phyloP scores from a whole-genome alignment of 2,113 vertebrate genomes.

The Mustelus asterias region DNA sequence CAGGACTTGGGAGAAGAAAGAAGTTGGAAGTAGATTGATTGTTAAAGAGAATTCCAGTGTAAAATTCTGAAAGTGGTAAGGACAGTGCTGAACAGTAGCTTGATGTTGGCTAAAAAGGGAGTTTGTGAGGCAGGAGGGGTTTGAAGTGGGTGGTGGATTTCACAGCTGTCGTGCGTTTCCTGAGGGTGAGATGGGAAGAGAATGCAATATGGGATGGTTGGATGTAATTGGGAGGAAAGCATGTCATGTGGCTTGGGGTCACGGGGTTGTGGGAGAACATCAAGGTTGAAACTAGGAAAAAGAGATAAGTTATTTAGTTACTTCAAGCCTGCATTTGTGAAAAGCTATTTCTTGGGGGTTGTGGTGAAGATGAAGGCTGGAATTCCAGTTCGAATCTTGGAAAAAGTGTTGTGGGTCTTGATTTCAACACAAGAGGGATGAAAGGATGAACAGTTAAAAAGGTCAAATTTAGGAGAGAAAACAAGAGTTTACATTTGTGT shows the following conservation, averaged over 20 bases:
- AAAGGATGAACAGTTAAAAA: not conserved
- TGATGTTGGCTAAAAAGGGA: not conserved
- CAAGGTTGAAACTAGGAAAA: not conserved
- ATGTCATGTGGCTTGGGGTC: not conserved
- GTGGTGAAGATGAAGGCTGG: not conserved
- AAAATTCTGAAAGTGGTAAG: not conserved
- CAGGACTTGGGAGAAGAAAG: not conserved
- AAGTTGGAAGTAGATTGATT: not conserved
- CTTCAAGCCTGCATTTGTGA: not conserved
- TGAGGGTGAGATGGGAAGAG: not conserved
- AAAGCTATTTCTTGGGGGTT: not conserved
- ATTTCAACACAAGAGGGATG: not conserved
- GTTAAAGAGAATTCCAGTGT: not conserved
- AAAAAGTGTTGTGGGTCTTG: not conserved
- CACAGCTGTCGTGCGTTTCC: not conserved
- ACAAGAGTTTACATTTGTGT: not conserved
- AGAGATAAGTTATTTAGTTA: not conserved
- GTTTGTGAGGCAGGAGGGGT: not conserved
- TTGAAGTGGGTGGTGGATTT: not conserved
- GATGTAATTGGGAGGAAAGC: not conserved
- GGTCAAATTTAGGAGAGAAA: not conserved
- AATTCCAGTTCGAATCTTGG: not conserved
- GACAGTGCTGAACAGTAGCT: not conserved
- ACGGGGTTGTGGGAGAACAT: not conserved
- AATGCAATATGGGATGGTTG: not conserved